Percentiles rank a stretch among this genome's conserved stretches.
phyloP scores from a whole-genome alignment of 1,140 invertebrate genomes.

The Nebria ingens region DNA sequence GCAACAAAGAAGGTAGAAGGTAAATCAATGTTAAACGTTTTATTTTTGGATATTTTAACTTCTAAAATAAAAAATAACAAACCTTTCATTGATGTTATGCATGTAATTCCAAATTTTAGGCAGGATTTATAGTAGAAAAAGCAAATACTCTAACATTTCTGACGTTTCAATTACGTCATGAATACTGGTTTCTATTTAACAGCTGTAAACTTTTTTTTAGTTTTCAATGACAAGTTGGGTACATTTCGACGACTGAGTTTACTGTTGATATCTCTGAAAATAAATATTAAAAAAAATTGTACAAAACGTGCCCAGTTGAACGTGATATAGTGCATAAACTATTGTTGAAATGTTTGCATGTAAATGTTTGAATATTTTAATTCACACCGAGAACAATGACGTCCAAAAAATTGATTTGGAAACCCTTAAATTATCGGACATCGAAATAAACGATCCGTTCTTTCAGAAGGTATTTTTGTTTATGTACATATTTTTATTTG shows the following conservation, averaged over 20 bases:
- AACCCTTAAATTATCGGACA: conserved; percentile 30
- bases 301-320: neutral
- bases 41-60: neutral
- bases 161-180: neutral
- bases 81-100: neutral
- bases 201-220: conserved; percentile 10
- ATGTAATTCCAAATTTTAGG: neutral
- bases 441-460: conserved; percentile 33
- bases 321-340: neutral
- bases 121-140: neutral
- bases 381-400: conserved; percentile 33
- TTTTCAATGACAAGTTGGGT: conserved; percentile 9
- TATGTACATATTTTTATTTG: conserved; percentile 16
- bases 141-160: neutral
- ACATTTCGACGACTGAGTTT: conserved; percentile 5
- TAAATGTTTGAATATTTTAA: conserved; percentile 41
- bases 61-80: neutral
- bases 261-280: conserved; percentile 6
- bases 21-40: neutral
- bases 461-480: conserved; percentile 34
- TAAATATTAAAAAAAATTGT: conserved; percentile 1
- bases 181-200: conserved; percentile 10
- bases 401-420: conserved; percentile 30
- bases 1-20: conserved; percentile 6
- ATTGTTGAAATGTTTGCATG: conserved; percentile 27